Evolutionary conservation across 92 coral and sea anemone genomes (phyloP), one percentile per base, ranked within the genome.

Genomic region (Epizoanthus rinbou): DNA sequence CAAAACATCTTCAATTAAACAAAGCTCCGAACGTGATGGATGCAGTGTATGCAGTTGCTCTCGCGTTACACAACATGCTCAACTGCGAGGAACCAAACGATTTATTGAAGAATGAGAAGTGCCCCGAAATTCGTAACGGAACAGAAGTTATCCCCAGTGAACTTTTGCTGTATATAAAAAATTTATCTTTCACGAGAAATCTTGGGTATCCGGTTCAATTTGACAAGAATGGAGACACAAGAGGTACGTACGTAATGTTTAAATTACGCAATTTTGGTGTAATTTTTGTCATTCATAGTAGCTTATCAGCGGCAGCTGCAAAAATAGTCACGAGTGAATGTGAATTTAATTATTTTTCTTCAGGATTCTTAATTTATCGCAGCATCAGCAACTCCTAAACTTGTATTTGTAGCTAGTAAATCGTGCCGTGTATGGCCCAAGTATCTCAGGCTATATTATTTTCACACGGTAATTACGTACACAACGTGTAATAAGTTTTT

Each of bases 21-120:
- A 97, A 97, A 50, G 97, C 99, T 1, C 87, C 99, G 0, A 94
- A 94, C 53, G 99, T 97, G 4, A 97, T 97, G 97, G 99, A 97
- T 58, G 94, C 98, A 3, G 98, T 97, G 57, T 92, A 91, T 60
- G 83, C 99, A 22, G 93, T 96, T 10, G 97, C 93, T 3, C 64
- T 87, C 59, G 97, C 94, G 0, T 79, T 97, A 21, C 85, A 87
- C 6, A 76, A 80, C 21, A 88, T 88, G 84, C 57, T 92, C 14
- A 86, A 87, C 62, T 91, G 99, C 82, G 79, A 90, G 72, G 80
- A 82, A 0, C 76, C 82, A 47, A 68, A 57, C 14, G 76, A 82
- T 17, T 82, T 83, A 35, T 41, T 74, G 28, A 45, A 58, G 37
- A 69, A 84, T 70, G 82, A 73, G 6, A 73, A 52, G 13, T 92